Conservation (phyloP, 2,113 vertebrate genomes). For the Lepus europaeus region DNA sequence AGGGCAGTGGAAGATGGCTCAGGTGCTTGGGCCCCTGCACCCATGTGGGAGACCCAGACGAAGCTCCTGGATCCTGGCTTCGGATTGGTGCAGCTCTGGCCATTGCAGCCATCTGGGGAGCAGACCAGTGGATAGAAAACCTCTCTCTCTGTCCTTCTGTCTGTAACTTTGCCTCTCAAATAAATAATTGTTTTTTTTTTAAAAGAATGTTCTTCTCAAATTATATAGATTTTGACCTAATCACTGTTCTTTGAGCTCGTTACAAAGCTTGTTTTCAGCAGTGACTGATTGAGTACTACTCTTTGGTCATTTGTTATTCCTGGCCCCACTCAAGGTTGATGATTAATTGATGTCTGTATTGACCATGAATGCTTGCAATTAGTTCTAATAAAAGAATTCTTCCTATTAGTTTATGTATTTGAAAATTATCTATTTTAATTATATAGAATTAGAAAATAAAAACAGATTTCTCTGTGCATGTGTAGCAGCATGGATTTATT, state of each 20-base stretch:
- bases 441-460: not conserved
- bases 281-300: conserved; percentile 46
- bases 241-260: conserved; percentile 53
- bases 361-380: conserved; percentile 9
- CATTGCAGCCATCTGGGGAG: too few species aligned
- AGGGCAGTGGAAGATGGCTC: too few species aligned
- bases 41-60: too few species aligned
- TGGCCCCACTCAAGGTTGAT: conserved; percentile 45
- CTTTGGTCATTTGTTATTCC: conserved; percentile 37
- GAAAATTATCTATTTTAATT: conserved; percentile 47
- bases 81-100: too few species aligned
- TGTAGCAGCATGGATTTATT: not conserved
- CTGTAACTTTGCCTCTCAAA: too few species aligned
- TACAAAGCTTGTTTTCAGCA: conserved; percentile 59
- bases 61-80: too few species aligned
- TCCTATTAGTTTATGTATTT: conserved; percentile 27
- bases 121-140: too few species aligned
- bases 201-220: not conserved
- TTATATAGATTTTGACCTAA: conserved; percentile 45
- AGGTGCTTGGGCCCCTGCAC: too few species aligned
- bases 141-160: too few species aligned
- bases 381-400: conserved; percentile 56
- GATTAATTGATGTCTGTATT: conserved; percentile 67
- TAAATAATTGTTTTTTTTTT: too few species aligned
- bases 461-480: not conserved